Conservation (phyloP, 1,140 invertebrate species). For the Bombus vancouverensis region DNA sequence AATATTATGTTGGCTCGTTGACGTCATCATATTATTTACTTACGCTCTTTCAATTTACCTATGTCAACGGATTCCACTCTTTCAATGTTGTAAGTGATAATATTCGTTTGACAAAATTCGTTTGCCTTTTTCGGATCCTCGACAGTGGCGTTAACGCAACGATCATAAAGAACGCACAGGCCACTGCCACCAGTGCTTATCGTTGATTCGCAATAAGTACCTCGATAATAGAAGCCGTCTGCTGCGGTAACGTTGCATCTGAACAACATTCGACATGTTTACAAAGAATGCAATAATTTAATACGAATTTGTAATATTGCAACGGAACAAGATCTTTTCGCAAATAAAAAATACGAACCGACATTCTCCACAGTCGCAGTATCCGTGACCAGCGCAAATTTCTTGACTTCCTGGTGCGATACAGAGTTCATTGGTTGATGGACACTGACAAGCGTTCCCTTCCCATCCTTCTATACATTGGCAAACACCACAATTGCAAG, state of each 20-base stretch:
- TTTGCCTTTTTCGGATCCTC: slow-evolving; percentile 51
- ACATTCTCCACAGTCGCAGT: slow-evolving; percentile 73
- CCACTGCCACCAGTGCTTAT: slow-evolving; percentile 61
- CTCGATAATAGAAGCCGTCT: slow-evolving; percentile 66
- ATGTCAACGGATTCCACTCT: slow-evolving; percentile 53
- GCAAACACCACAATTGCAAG: slow-evolving; percentile 67
- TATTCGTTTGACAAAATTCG: slow-evolving; percentile 61
- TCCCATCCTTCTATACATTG: slow-evolving; percentile 68
- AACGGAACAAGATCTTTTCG: not conserved
- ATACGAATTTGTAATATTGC: not conserved
- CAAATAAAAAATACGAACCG: slow-evolving; percentile 53
- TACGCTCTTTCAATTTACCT: slow-evolving; percentile 23
- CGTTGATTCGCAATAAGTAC: slow-evolving; percentile 71
- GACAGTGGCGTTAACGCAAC: slow-evolving; percentile 70
- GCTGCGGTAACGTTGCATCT: slow-evolving; percentile 67
- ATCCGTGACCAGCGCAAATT: slow-evolving; percentile 69
- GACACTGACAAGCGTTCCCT: slow-evolving; percentile 69
- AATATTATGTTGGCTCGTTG: not conserved
- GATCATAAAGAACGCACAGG: slow-evolving; percentile 65
- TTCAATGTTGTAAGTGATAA: slow-evolving; percentile 52
- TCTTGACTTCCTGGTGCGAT: slow-evolving; percentile 69
- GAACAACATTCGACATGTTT: not conserved
- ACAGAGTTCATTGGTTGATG: slow-evolving; percentile 60
- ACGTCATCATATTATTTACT: not conserved
- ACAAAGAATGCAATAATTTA: not conserved